A percentile compares a stretch with the other conserved stretches of the same genome.
These are phyloP conservation scores for Drosophila yakuba DNA, from an alignment of 1,140 invertebrate species.

Conservation along the genomic window DNA sequence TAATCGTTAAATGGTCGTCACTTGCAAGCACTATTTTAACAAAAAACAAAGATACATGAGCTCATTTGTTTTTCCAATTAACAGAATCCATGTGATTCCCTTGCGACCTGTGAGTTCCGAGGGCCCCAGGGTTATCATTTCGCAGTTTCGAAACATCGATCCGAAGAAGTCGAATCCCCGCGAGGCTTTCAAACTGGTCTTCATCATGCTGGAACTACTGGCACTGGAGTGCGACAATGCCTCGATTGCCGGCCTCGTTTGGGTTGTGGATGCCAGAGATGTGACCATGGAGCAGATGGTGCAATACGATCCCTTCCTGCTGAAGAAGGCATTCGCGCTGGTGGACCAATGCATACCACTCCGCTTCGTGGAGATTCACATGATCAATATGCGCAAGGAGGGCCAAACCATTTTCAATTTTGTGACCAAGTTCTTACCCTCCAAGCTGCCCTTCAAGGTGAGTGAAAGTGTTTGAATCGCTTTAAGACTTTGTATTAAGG, in stretches of 20 bases:
- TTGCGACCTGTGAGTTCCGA: constrained; percentile 43
- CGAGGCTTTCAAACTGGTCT: constrained; percentile 73
- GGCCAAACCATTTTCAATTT: constrained; percentile 85
- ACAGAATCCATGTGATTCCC: constrained; percentile 72
- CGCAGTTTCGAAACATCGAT: constrained; percentile 70
- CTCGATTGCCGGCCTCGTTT: constrained; percentile 52
- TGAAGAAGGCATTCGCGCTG: constrained; percentile 65
- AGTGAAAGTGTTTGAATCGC: background rate
- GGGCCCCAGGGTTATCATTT: constrained; percentile 66
- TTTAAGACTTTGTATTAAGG: background rate
- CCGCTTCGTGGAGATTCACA: constrained; percentile 64
- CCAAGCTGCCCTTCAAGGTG: constrained; percentile 86
- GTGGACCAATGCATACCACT: constrained; percentile 71
- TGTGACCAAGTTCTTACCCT: constrained; percentile 85
- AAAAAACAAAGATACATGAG: too few relatives aligned
- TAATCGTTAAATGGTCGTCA: too few relatives aligned
- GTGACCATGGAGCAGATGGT: constrained; percentile 75
- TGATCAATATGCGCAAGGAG: constrained; percentile 83
- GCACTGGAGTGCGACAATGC: constrained; percentile 72
- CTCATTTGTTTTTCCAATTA: constrained; percentile 1
- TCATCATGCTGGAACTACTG: constrained; percentile 72
- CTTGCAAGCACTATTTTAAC: too few relatives aligned
- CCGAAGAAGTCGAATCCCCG: constrained; percentile 66
- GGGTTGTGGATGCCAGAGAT: constrained; percentile 66
- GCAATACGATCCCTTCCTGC: constrained; percentile 67